Evolutionary conservation across 1,140 invertebrate genomes (phyloP), one percentile per base, ranked within the genome.

Genomic region (Leptinotarsa undecemlineata): DNA sequence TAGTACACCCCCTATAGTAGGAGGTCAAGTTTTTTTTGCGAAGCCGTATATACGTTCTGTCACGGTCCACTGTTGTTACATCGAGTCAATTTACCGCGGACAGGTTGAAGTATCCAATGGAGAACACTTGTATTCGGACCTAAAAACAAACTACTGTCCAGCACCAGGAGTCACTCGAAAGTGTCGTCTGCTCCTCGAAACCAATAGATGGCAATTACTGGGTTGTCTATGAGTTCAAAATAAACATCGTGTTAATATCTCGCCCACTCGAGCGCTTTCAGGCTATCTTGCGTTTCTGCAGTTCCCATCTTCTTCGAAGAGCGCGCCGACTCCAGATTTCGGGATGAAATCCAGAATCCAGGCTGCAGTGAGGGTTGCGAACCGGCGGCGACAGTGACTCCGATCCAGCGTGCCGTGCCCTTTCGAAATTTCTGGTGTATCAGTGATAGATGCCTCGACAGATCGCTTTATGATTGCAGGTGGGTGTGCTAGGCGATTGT

Each of bases 311-410:
- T 23, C 61, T 15, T 42, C n/a, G 75, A 64, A 66, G 66, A 72
- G 48, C 42, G 76, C 76, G 74, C 70, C 73, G 78, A 79, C 73
- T 69, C 74, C 72, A 69, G 63, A 57, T 20, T 33, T 19, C 74
- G 74, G 57, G 77, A 75, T 76, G 69, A 74, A 72, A 74, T 76
- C 73, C 67, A 72, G 74, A 79, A 77, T 77, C 78, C 76, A 71
- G 73, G 76, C 74, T 77, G 79, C 79, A 79, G 77, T 80, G 76
- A 79, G 78, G 76, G 79, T 79, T 79, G 79, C 77, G 79, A 68
- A 69, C 74, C 76, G 77, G 61, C 61, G 68, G 26, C 71, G 77
- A 73, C 67, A 76, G 74, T 72, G 74, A 13, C n/a, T 57, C 47
- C 26, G 13, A 23, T 70, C 51, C 20, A 70, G 19, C n/a, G 51